Percentiles rank a stretch among this genome's conserved stretches.
These are phyloP conservation scores for Selene dorsalis DNA, from an alignment of 2,797 vertebrate genomes.

Conservation along the genomic window DNA sequence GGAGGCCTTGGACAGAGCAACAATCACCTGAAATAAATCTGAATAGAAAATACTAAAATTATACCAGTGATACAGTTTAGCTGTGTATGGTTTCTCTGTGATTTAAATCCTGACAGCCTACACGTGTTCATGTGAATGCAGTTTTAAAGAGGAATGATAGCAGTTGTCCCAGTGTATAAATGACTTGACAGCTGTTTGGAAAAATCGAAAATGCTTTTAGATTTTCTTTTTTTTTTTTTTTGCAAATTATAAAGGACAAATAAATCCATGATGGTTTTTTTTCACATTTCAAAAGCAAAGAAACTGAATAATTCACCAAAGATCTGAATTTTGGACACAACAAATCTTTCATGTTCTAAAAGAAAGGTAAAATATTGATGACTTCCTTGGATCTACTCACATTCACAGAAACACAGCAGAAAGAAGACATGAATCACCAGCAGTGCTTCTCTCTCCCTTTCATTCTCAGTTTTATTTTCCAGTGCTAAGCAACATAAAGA, in stretches of 20 bases:
- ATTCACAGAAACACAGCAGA: slow-evolving; percentile 23
- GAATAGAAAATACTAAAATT: not conserved
- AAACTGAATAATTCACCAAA: slow-evolving; percentile 49
- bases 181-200: slow-evolving; percentile 44
- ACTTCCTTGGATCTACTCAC: slow-evolving; percentile 42
- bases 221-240: not conserved
- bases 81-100: slow-evolving; percentile 23
- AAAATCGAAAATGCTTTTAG: slow-evolving; percentile 20
- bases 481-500: slow-evolving; percentile 39
- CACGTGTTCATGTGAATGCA: slow-evolving; percentile 13
- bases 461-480: slow-evolving; percentile 10
- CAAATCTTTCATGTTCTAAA: slow-evolving; percentile 58
- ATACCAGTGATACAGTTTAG: not conserved
- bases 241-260: slow-evolving; percentile 58
- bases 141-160: slow-evolving; percentile 18
- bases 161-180: slow-evolving; percentile 27
- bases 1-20: not conserved
- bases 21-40: slow-evolving; percentile 8
- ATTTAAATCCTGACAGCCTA: slow-evolving; percentile 22
- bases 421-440: slow-evolving; percentile 44
- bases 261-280: slow-evolving; percentile 43
- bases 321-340: slow-evolving; percentile 55
- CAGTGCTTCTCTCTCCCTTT: slow-evolving; percentile 3
- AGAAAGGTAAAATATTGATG: slow-evolving; percentile 59
- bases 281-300: slow-evolving; percentile 61